Percentiles rank a stretch among this genome's conserved stretches.
These are phyloP conservation scores for Bombus superbus DNA, from an alignment of 1,140 invertebrate species.

Conservation along the genomic window DNA sequence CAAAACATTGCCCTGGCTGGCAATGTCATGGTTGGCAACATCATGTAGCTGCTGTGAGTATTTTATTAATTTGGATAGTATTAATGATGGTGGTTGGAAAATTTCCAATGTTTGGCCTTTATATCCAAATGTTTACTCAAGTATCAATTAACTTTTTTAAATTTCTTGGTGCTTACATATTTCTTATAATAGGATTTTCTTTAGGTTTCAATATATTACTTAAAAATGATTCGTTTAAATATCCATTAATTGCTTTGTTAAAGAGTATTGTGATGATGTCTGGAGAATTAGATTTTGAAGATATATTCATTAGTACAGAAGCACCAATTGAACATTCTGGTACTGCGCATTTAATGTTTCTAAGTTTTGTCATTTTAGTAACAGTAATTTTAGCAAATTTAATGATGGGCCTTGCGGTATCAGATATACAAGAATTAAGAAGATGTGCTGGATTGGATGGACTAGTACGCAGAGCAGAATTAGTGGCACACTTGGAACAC, in stretches of 20 bases:
- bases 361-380: conserved; percentile 90
- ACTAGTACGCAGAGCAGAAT: conserved; percentile 90
- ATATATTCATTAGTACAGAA: conserved; percentile 88
- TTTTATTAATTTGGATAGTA: conserved; percentile 91
- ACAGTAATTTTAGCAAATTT: conserved; percentile 94
- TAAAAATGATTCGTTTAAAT: conserved; percentile 87
- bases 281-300: conserved; percentile 92
- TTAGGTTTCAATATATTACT: conserved; percentile 91
- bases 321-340: conserved; percentile 84
- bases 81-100: conserved; percentile 92
- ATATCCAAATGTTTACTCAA: conserved; percentile 93
- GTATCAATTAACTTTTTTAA: conserved; percentile 93
- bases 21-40: conserved; percentile 91
- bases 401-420: conserved; percentile 92
- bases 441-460: conserved; percentile 91
- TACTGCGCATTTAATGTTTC: conserved; percentile 90
- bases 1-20: conserved; percentile 82
- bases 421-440: conserved; percentile 92
- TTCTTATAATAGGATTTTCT: conserved; percentile 90
- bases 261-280: conserved; percentile 96
- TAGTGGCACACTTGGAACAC: conserved; percentile 91
- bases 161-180: conserved; percentile 91
- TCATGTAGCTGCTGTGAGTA: conserved; percentile 90
- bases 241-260: conserved; percentile 85
- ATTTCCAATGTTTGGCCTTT: conserved; percentile 92